Base-by-base conservation (phyloP, 1,140 invertebrate genomes). In the Aleiodes sp. region DNA sequence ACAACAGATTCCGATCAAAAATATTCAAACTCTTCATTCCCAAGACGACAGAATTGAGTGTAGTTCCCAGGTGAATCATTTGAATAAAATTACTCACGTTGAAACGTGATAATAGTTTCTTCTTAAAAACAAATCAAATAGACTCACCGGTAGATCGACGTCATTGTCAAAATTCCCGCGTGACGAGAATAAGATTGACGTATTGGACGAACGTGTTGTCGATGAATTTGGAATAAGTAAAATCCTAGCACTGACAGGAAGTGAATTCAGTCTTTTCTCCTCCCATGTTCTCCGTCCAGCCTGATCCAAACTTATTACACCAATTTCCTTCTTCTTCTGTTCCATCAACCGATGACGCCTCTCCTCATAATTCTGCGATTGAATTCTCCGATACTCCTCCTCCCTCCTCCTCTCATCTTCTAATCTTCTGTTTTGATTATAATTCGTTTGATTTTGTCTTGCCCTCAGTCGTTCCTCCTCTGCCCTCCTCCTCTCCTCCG, bases 231-330 rank as follows among this genome's bases (percentile, higher is more conserved):
- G 62, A 6, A 28, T 66, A 56, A 82, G 31, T 71, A 80, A 76
- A 75, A 82, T 79, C 37, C 65, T 78, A 12, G 80, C 79, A 26
- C 60, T 76, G 4, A 82, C 78, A 33, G 79, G 79, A 35, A 80
- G 41, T 4, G 78, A 59, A 43, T 79, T 76, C 29, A 80, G 66
- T 39, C 72, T 76, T 29, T 60, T 69, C 56, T 74, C 70, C 62
- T 82, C 16, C 26, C 43, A 70, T 12, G 31, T 63, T n/a, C 9
- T 41, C 1, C 26, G 19, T 41, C 57, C 39, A 10, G 37, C 37
- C 4, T 63, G 9, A 16, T 52, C 52, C 56, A 31, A 31, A 29
- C 35, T 59, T 9, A 65, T 76, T 21, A 39, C 21, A 19, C 24
- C 41, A 2, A 72, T 39, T 39, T 71, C 56, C 24, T 39, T 65